These are phyloP conservation scores for Orthonychiurus folsomi DNA, from an alignment of 2,888 invertebrate genomes.

Conservation along the genomic window DNA sequence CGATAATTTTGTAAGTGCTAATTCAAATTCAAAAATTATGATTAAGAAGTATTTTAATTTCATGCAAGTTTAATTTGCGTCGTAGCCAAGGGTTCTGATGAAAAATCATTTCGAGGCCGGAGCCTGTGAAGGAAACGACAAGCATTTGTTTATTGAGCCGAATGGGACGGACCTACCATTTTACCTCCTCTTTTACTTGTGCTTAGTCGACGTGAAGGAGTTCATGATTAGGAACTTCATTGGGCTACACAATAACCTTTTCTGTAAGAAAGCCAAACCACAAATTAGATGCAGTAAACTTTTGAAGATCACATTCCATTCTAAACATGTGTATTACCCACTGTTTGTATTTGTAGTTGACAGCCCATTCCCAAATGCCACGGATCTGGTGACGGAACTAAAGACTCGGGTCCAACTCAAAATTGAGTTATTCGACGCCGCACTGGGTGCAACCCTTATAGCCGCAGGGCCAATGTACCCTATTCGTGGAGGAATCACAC, in stretches of 20 bases:
- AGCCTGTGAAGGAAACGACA: conserved; percentile 15
- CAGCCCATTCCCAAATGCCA: background rate
- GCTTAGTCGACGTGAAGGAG: conserved; percentile 18
- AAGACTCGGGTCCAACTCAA: conserved; percentile 5
- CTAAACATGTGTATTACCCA: background rate
- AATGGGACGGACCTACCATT: conserved; percentile 19
- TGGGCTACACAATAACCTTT: conserved; percentile 15
- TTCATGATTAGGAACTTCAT: conserved; percentile 14
- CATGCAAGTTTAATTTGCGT: background rate
- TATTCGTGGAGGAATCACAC: conserved; percentile 15
- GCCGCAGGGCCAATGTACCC: conserved; percentile 14
- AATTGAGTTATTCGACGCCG: conserved; percentile 19
- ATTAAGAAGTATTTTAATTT: too few species aligned
- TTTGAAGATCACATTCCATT: background rate
- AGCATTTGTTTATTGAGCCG: conserved; percentile 16
- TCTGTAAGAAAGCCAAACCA: conserved; percentile 8
- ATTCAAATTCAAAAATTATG: too few species aligned
- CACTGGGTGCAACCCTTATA: conserved; percentile 10
- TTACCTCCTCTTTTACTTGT: conserved; percentile 19
- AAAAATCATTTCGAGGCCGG: conserved; percentile 15
- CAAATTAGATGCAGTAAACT: background rate
- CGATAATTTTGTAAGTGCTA: background rate
- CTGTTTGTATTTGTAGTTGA: background rate
- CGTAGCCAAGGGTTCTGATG: conserved; percentile 16
- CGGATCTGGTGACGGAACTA: background rate